Percentiles rank a stretch among this genome's conserved stretches.
Evolutionary conservation across 64 coral and sea anemone species (phyloP).

Genomic region (Platygyra sinensis): DNA sequence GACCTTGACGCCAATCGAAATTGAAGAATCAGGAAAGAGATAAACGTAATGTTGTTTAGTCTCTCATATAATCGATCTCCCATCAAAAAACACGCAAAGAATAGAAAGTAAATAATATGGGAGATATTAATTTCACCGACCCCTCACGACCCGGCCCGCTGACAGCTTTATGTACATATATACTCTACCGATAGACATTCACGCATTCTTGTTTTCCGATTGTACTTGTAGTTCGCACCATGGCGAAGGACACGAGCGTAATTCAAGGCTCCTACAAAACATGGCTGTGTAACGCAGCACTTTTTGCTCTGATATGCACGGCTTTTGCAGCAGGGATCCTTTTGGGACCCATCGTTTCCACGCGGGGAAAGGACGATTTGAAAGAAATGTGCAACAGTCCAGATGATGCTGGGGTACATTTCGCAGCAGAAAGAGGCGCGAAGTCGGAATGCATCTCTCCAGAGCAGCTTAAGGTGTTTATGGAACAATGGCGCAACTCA

Average conservation of each 20-base stretch:
- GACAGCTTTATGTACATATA: conserved; percentile 31
- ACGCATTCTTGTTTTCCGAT: not conserved
- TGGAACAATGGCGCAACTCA: not conserved
- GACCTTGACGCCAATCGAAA: not conserved
- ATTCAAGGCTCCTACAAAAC: conserved; percentile 12
- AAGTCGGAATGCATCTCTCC: not conserved
- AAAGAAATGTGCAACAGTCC: not conserved
- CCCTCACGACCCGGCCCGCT: not conserved
- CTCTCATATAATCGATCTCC: conserved; percentile 13
- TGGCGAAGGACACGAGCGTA: not conserved
- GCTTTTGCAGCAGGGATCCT: conserved; percentile 24
- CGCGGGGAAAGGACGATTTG: not conserved
- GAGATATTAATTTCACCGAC: conserved; percentile 32
- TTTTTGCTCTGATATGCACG: conserved; percentile 28
- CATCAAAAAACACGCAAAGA: conserved; percentile 1
- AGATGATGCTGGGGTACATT: not conserved
- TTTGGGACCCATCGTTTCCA: conserved; percentile 7
- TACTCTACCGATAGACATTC: not conserved
- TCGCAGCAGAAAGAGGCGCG: not conserved
- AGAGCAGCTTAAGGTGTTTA: not conserved
- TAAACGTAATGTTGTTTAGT: conserved; percentile 19
- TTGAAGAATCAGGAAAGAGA: conserved; percentile 10
- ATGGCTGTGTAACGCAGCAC: conserved; percentile 18
- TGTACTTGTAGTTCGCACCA: not conserved
- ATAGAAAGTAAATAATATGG: conserved; percentile 17